Evolutionary conservation across 1,140 invertebrate species (phyloP).

Genomic region (Laupala kohalensis): DNA sequence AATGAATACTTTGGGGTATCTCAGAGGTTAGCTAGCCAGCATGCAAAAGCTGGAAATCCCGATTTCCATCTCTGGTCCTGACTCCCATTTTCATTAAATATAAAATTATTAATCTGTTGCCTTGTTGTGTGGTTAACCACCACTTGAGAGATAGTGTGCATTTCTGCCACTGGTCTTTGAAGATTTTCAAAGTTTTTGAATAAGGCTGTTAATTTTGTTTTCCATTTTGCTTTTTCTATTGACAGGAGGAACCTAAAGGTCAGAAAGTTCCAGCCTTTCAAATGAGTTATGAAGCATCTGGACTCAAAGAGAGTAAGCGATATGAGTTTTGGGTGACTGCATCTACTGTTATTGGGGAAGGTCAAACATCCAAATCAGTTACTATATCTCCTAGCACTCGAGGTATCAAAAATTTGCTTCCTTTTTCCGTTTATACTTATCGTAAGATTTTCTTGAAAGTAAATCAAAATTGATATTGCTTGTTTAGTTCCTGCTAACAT

Average conservation of each 20-base stretch:
- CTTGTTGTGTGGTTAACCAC: too few relatives aligned
- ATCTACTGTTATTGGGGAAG: slow-evolving; percentile 84
- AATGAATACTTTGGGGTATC: too few relatives aligned
- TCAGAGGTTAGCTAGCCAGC: too few relatives aligned
- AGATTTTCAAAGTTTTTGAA: not conserved
- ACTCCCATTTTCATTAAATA: too few relatives aligned
- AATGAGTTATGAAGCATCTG: slow-evolving; percentile 71
- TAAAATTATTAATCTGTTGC: too few relatives aligned
- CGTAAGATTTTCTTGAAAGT: not conserved
- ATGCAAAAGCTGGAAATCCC: too few relatives aligned
- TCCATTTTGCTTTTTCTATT: not conserved
- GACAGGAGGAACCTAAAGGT: slow-evolving; percentile 39
- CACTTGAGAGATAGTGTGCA: too few relatives aligned
- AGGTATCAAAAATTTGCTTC: slow-evolving; percentile 33
- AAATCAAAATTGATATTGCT: not conserved
- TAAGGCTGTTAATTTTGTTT: not conserved
- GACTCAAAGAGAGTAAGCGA: slow-evolving; percentile 61
- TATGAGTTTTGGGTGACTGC: slow-evolving; percentile 94
- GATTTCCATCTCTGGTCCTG: too few relatives aligned
- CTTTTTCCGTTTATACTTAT: too few relatives aligned
- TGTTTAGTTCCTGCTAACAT: slow-evolving; percentile 75
- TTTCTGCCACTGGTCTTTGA: too few relatives aligned
- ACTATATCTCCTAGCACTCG: slow-evolving; percentile 67
- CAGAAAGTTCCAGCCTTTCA: slow-evolving; percentile 49
- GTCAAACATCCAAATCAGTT: slow-evolving; percentile 73